These are phyloP conservation scores for Limnephilus rhombicus DNA, from an alignment of 2,888 invertebrate species.

Conservation along the genomic window DNA sequence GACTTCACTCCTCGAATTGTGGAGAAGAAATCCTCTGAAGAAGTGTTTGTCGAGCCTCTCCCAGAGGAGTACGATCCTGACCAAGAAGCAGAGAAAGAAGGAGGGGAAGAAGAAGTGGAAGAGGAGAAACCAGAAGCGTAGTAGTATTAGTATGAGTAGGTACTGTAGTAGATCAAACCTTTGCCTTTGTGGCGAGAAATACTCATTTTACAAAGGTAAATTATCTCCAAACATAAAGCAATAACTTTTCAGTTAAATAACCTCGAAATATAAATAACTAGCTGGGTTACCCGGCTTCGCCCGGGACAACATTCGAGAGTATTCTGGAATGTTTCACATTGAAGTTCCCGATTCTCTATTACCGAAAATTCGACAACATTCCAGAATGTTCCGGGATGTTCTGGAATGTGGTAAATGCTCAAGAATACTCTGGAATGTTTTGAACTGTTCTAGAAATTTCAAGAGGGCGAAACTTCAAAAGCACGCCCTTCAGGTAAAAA, in stretches of 20 bases:
- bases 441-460: too few species aligned
- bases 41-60: slow-evolving; percentile 52
- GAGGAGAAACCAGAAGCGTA: slow-evolving; percentile 19
- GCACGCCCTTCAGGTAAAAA: too few species aligned
- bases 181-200: not conserved
- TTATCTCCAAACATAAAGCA: not conserved
- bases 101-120: slow-evolving; percentile 27
- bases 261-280: not conserved
- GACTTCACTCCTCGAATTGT: slow-evolving; percentile 62
- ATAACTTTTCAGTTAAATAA: not conserved
- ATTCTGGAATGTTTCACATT: too few species aligned
- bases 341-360: too few species aligned
- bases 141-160: too few species aligned
- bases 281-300: too few species aligned
- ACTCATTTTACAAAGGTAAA: slow-evolving; percentile 1
- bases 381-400: too few species aligned
- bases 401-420: too few species aligned
- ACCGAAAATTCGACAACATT: too few species aligned
- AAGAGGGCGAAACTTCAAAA: too few species aligned
- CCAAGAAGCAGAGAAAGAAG: slow-evolving; percentile 14
- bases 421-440: too few species aligned
- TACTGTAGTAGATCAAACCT: not conserved
- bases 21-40: slow-evolving; percentile 38
- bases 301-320: too few species aligned
- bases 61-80: slow-evolving; percentile 46